A percentile compares a stretch with the other conserved stretches of the same genome.
Conservation (phyloP, 2,888 invertebrate species). For the Dasysyrphus tricinctus region DNA sequence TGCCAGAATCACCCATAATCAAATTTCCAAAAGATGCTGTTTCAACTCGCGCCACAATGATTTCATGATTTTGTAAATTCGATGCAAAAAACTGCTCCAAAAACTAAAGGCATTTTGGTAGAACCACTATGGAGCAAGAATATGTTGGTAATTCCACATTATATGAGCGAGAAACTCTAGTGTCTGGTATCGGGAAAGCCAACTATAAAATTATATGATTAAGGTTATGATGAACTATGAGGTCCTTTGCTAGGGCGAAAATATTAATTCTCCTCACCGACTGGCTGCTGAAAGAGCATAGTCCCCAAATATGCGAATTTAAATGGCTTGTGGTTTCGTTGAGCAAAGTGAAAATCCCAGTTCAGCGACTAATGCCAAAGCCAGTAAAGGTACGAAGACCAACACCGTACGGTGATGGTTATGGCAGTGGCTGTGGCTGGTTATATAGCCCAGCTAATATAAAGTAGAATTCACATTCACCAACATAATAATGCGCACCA, state of each 20-base stretch:
- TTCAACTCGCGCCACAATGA: constrained; percentile 16
- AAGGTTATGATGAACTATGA: constrained; percentile 30
- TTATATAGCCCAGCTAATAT: constrained; percentile 24
- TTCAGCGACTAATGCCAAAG: constrained; percentile 29
- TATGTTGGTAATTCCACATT: constrained; percentile 7
- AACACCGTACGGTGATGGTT: background rate
- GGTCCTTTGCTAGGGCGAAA: constrained; percentile 37
- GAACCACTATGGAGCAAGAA: background rate
- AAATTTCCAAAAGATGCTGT: constrained; percentile 18
- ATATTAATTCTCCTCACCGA: constrained; percentile 24
- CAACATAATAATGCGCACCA: constrained; percentile 70
- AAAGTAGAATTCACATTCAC: constrained; percentile 46
- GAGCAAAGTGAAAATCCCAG: constrained; percentile 64
- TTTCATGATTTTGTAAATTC: constrained; percentile 28
- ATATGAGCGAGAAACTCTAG: background rate
- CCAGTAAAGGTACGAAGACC: constrained; percentile 38
- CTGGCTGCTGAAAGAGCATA: constrained; percentile 11
- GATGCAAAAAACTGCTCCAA: background rate
- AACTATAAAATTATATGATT: constrained; percentile 13
- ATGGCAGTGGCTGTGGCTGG: background rate
- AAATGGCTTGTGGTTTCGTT: constrained; percentile 67
- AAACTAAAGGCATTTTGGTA: constrained; percentile 16
- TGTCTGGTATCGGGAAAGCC: background rate
- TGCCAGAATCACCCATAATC: background rate
- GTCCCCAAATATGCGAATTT: constrained; percentile 65